A percentile compares a stretch with the other conserved stretches of the same genome.
These are phyloP conservation scores for Steatocranus sp. DNA, from an alignment of 2,797 vertebrate species.

Conservation along the genomic window DNA sequence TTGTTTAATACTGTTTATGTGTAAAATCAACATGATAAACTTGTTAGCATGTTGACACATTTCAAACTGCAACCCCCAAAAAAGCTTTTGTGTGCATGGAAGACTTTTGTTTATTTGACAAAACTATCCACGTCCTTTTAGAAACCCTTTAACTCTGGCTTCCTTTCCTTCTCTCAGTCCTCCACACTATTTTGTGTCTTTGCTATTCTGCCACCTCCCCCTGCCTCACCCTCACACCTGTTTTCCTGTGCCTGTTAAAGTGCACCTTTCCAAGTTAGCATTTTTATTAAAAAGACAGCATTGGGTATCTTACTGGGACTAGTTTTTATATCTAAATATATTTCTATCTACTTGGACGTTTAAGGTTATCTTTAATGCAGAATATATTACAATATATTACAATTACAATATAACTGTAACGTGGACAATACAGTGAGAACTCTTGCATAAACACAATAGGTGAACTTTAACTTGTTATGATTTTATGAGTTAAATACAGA, in stretches of 20 bases:
- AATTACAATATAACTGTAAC: not conserved
- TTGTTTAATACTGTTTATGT: not conserved
- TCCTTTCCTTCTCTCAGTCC: not conserved
- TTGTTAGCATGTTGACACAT: not conserved
- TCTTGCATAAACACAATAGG: not conserved
- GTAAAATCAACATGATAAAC: not conserved
- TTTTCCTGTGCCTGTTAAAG: not conserved
- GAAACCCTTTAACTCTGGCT: rapidly evolving
- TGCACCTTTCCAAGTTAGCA: not conserved
- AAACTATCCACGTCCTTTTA: not conserved
- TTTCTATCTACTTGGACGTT: not conserved
- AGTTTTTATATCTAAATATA: not conserved
- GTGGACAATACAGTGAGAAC: not conserved
- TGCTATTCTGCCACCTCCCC: not conserved
- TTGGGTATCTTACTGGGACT: not conserved
- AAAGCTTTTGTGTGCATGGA: not conserved
- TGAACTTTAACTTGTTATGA: not conserved
- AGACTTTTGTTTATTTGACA: not conserved
- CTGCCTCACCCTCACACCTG: not conserved
- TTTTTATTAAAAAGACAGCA: not conserved
- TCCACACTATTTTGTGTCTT: not conserved
- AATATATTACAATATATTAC: not conserved
- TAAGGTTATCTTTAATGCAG: not conserved
- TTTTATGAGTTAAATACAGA: not conserved
- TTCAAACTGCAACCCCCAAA: not conserved